These are phyloP conservation scores for Pygoscelis adeliae DNA, from an alignment of 2,113 vertebrate genomes.

Conservation along the genomic window DNA sequence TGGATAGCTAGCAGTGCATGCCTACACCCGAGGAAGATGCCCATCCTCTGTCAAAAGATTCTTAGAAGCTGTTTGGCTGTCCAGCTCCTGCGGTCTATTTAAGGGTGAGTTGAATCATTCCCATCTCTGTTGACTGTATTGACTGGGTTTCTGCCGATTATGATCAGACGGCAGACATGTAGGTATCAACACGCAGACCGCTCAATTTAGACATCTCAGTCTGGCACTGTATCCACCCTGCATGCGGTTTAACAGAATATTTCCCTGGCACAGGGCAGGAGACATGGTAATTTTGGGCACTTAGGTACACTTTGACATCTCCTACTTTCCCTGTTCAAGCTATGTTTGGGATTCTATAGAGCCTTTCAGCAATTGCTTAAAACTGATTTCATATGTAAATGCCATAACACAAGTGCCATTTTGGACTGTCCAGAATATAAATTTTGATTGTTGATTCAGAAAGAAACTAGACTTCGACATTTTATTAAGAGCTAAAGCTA, in stretches of 20 bases:
- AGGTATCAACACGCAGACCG: background rate
- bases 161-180: background rate
- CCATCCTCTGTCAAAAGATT: background rate
- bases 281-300: background rate
- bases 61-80: background rate
- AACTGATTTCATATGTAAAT: background rate
- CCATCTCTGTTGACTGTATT: background rate
- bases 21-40: background rate
- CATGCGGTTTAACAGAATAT: background rate
- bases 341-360: background rate
- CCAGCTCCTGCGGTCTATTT: background rate
- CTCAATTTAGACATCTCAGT: background rate
- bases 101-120: background rate
- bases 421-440: background rate
- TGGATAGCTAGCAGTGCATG: background rate
- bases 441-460: background rate
- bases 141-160: background rate
- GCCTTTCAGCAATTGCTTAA: background rate
- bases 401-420: background rate
- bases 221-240: background rate
- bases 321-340: background rate
- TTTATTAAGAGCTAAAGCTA: background rate
- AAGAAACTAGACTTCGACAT: background rate
- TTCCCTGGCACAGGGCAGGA: background rate
- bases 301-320: background rate